A percentile compares a stretch with the other conserved stretches of the same genome.
Conservation (phyloP, 2,888 invertebrate genomes). For the Metopia argyrocephala region DNA sequence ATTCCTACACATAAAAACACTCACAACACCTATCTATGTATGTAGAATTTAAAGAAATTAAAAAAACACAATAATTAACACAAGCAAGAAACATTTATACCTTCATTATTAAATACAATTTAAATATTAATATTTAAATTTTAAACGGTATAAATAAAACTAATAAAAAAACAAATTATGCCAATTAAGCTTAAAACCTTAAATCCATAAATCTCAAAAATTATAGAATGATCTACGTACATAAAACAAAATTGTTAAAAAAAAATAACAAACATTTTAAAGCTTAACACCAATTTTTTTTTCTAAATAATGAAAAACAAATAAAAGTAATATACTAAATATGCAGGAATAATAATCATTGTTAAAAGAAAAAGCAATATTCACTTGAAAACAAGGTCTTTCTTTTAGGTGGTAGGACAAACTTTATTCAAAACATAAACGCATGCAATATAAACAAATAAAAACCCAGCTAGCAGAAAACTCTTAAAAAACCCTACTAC, state of each 20-base stretch:
- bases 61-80: not conserved
- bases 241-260: conserved; percentile 21
- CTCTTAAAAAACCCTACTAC: not conserved
- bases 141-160: conserved; percentile 5
- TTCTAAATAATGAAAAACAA: conserved; percentile 16
- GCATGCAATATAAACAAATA: not conserved
- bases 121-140: conserved; percentile 28
- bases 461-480: not conserved
- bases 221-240: conserved; percentile 31
- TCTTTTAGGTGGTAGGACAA: conserved; percentile 16
- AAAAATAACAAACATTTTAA: conserved; percentile 28
- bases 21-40: too few species aligned
- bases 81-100: conserved; percentile 36
- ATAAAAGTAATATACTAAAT: not conserved
- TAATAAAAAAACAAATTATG: conserved; percentile 34
- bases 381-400: conserved; percentile 10
- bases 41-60: conserved; percentile 10
- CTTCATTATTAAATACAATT: conserved; percentile 47
- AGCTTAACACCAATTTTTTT: conserved; percentile 64
- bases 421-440: not conserved
- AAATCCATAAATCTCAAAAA: conserved; percentile 18
- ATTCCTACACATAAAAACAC: not conserved
- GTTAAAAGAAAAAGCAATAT: conserved; percentile 55
- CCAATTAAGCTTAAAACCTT: conserved; percentile 45
- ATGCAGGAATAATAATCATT: conserved; percentile 60